Conservation (phyloP, 2,113 vertebrate species). For the Sylvia atricapilla region DNA sequence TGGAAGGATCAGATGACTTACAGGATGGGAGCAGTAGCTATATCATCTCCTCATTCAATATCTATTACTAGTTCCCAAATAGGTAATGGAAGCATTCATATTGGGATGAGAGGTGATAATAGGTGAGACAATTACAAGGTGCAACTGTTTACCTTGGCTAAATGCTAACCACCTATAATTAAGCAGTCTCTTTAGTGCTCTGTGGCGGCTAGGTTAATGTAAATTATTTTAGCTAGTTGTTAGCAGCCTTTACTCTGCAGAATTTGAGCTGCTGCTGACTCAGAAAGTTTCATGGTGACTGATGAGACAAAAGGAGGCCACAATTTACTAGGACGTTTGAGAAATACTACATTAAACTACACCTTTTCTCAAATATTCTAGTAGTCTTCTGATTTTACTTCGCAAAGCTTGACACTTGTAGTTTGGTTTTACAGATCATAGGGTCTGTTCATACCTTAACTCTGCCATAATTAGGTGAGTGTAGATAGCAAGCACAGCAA, state of each 20-base stretch:
- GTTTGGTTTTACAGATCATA: slow-evolving; percentile 28
- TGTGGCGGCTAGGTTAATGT: background rate
- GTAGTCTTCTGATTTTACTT: background rate
- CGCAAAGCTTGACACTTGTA: slow-evolving; percentile 3
- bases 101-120: background rate
- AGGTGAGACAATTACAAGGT: background rate
- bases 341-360: background rate
- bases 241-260: background rate
- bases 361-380: background rate
- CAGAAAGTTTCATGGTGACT: background rate
- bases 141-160: background rate
- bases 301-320: background rate
- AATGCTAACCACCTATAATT: background rate
- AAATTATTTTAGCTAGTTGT: background rate
- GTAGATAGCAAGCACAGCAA: background rate
- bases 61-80: background rate
- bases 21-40: background rate
- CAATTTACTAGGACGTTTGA: slow-evolving; percentile 3
- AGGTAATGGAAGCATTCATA: background rate
- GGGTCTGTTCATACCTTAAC: slow-evolving; percentile 5
- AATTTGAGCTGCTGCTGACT: slow-evolving; percentile 7
- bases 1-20: background rate
- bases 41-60: background rate
- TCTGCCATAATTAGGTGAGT: slow-evolving; percentile 4
- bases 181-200: background rate